A percentile compares a stretch with the other conserved stretches of the same genome.
These are phyloP conservation scores for Coluber constrictor DNA, from an alignment of 2,797 vertebrate species.

Conservation along the genomic window DNA sequence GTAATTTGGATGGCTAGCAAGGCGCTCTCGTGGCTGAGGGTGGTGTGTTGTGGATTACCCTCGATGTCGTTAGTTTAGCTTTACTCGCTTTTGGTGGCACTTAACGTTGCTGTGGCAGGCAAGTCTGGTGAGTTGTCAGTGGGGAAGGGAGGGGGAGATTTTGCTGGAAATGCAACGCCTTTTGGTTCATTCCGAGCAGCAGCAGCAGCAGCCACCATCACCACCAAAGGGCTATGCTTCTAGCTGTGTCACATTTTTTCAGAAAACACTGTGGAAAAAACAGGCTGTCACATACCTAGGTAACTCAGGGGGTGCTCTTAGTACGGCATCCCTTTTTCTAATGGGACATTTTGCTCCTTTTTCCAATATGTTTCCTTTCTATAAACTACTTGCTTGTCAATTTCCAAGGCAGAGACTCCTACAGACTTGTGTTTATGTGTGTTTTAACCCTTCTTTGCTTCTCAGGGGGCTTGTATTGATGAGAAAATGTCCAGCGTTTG, in stretches of 20 bases:
- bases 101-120: slow-evolving; percentile 12
- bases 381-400: slow-evolving; percentile 46
- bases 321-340: slow-evolving; percentile 26
- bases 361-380: slow-evolving; percentile 56
- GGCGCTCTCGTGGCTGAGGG: slow-evolving; percentile 11
- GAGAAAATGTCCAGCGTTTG: neutral
- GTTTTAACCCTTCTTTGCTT: neutral
- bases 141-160: slow-evolving; percentile 34
- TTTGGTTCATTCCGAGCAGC: neutral
- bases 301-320: slow-evolving; percentile 17
- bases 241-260: slow-evolving; percentile 16
- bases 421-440: neutral
- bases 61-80: slow-evolving; percentile 21
- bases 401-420: slow-evolving; percentile 39
- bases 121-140: neutral
- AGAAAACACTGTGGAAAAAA: slow-evolving; percentile 27
- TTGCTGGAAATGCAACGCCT: neutral
- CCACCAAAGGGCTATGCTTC: slow-evolving; percentile 30
- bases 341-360: slow-evolving; percentile 14
- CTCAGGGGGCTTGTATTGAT: neutral
- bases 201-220: neutral
- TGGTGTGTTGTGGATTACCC: slow-evolving; percentile 43
- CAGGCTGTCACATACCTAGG: neutral
- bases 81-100: slow-evolving; percentile 11
- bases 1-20: slow-evolving; percentile 6